A percentile compares a stretch with the other conserved stretches of the same genome.
Conservation (phyloP, 64 coral and sea anemone species). For the Montipora sp. region DNA sequence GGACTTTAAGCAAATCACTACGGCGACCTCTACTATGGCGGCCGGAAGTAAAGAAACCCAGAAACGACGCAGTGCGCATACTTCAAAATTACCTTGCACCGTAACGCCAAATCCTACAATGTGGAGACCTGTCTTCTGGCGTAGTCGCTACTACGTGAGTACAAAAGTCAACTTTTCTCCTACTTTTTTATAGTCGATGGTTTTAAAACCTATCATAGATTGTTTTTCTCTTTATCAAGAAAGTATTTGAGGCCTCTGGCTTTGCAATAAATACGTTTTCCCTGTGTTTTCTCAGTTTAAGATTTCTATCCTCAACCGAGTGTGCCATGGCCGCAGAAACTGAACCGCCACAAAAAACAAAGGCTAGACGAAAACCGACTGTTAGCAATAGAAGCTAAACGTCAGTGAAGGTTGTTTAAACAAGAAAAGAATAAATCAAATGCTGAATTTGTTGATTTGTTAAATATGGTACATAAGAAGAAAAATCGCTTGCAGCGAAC, state of each 20-base stretch:
- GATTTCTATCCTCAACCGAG: not conserved
- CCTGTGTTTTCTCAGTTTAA: not conserved
- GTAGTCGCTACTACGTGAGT: not conserved
- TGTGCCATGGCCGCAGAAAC: conserved; percentile 15
- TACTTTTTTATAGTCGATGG: not conserved
- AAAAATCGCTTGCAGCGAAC: conserved; percentile 8
- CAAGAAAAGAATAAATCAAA: conserved; percentile 24
- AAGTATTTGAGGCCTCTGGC: not conserved
- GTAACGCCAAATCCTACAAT: not conserved
- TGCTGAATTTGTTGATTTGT: not conserved
- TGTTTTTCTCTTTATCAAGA: not conserved
- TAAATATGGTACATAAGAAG: conserved; percentile 13
- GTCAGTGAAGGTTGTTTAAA: conserved; percentile 20
- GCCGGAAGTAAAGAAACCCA: not conserved
- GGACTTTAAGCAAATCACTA: not conserved
- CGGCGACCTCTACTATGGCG: not conserved
- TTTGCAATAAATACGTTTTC: not conserved
- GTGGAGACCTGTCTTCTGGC: not conserved
- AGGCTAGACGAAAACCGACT: conserved; percentile 11
- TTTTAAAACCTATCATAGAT: not conserved
- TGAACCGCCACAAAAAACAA: conserved; percentile 18
- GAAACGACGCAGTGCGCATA: not conserved
- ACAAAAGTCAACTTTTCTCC: not conserved
- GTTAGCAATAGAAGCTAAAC: conserved; percentile 23
- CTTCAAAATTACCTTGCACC: not conserved